Evolutionary conservation across 2,797 vertebrate species (phyloP), one percentile per base, ranked within the genome.

Genomic region (Rhabdophis nuchalis): DNA sequence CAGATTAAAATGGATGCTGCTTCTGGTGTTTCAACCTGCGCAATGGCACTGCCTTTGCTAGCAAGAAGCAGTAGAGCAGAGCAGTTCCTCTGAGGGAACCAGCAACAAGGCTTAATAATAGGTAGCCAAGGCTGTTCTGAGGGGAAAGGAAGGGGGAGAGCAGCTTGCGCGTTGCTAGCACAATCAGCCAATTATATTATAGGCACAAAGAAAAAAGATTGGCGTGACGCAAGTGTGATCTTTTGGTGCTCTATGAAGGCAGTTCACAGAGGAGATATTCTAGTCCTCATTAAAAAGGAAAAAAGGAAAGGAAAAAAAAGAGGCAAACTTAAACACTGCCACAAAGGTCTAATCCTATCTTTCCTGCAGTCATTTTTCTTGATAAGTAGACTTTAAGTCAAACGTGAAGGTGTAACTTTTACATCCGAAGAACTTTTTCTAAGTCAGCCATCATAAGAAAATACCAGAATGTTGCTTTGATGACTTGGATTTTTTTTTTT

Each of bases 1-100:
- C 96, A 91, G 96, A 96, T 95, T 96, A 96, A 97, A 97, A 98
- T 96, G 97, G 97, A 97, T 97, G 97, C 96, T 96, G 96, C 92
- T 94, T 91, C 91, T 94, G 93, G 97, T 89, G 97, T 96, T 97
- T 92, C 97, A 96, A 97, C 97, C 97, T 98, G 97, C 97, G 97
- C 97, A 97, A 95, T 96, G 96, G 96, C 96, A 85, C 96, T 93
- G 96, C 94, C 97, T 96, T 97, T 93, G 95, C 94, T 95, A 94
- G 95, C 93, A 92, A 95, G 85, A 92, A 96, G 96, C 96, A 25
- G 23, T 41, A 94, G 93, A 96, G 96, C 96, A 94, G 97, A 96
- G 95, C 95, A 92, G 94, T 89, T 96, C 96, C 97, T 97, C 96
- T 96, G 94, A 50, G 95, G 95, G 96, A 95, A 90, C 93, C 46